Evolutionary conservation across 2,797 vertebrate genomes (phyloP).

Genomic region (Chrysocyon brachyurus): DNA sequence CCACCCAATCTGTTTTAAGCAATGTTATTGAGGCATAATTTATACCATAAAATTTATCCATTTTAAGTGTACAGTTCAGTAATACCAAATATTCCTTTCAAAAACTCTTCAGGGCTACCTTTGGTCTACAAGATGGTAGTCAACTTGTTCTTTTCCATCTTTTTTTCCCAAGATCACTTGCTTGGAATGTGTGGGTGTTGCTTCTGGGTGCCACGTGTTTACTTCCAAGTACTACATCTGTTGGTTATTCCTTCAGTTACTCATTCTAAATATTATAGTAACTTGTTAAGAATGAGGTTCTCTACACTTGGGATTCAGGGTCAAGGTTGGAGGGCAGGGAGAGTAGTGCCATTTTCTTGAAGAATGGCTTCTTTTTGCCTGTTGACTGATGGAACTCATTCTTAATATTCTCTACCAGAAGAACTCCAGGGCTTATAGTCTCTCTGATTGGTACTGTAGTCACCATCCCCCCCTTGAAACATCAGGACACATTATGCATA

Average conservation of each 20-base stretch:
- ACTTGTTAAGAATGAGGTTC: background rate
- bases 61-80: background rate
- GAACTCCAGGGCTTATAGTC: background rate
- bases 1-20: background rate
- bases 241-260: background rate
- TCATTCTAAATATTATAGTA: background rate
- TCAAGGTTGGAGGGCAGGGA: background rate
- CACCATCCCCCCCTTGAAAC: background rate
- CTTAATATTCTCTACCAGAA: background rate
- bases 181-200: background rate
- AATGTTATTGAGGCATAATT: background rate
- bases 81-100: slow-evolving; percentile 22
- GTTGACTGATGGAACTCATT: background rate
- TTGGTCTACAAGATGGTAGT: background rate
- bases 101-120: background rate
- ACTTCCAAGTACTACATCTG: background rate
- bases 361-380: background rate
- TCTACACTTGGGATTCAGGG: background rate
- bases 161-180: background rate
- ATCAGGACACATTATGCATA: background rate
- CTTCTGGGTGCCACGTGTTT: background rate
- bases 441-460: background rate
- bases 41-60: background rate
- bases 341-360: background rate
- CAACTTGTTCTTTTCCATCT: background rate